Evolutionary conservation across 1,140 invertebrate genomes (phyloP).

Genomic region (Drosophila repletoides): DNA sequence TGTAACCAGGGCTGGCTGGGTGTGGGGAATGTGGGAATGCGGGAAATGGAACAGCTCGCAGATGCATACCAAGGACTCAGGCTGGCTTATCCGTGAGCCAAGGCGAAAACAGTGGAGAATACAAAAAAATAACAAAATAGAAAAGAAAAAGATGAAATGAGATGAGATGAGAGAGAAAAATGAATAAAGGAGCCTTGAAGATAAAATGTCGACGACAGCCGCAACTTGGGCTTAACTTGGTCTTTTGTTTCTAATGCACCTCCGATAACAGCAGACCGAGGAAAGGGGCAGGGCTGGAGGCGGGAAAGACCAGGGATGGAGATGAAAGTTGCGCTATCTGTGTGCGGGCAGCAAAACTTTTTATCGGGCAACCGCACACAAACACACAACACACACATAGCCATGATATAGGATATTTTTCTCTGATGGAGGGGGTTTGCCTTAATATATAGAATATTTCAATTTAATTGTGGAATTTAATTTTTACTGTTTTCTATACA

Average conservation of each 20-base stretch:
- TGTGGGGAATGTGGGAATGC: neutral
- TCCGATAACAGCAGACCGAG: slow-evolving; percentile 18
- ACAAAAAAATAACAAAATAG: slow-evolving; percentile 4
- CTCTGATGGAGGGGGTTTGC: too few relatives aligned
- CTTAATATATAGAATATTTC: too few relatives aligned
- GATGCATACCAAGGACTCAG: slow-evolving; percentile 9
- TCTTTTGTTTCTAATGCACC: slow-evolving; percentile 50
- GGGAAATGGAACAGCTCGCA: neutral
- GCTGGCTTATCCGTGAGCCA: slow-evolving; percentile 54
- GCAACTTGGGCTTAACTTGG: slow-evolving; percentile 40
- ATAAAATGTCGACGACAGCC: slow-evolving; percentile 52
- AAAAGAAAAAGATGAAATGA: neutral
- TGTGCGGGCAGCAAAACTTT: slow-evolving; percentile 45
- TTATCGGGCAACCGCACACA: slow-evolving; percentile 36
- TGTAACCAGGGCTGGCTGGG: slow-evolving; percentile 17
- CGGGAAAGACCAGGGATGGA: neutral
- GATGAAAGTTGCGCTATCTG: slow-evolving; percentile 14
- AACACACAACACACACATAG: neutral
- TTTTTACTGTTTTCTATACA: too few relatives aligned
- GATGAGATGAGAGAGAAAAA: neutral
- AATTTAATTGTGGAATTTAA: too few relatives aligned
- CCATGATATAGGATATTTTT: too few relatives aligned
- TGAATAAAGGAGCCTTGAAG: slow-evolving; percentile 1
- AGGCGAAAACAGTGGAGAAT: slow-evolving; percentile 3
- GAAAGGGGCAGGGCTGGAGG: neutral